Conservation (phyloP, 2,888 invertebrate species). For the Drepanosiphum platanoidis region DNA sequence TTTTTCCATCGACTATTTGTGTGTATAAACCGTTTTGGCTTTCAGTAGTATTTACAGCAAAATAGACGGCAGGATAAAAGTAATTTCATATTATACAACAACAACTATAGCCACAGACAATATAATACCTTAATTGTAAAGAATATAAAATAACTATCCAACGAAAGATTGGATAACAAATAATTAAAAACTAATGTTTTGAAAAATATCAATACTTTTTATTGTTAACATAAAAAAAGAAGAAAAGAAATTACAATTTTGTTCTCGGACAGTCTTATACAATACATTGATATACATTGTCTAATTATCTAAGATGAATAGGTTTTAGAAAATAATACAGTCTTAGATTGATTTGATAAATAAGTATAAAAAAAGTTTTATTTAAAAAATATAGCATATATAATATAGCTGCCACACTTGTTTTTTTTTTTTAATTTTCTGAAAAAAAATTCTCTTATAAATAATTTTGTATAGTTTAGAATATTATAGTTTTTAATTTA, state of each 20-base stretch:
- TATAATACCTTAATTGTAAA: no score
- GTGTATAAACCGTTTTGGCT: no score
- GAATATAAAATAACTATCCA: no score
- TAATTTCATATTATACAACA: no score
- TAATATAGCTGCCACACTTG: background rate
- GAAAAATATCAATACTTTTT: background rate
- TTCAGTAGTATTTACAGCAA: no score
- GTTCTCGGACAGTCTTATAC: constrained; percentile 43
- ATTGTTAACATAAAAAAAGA: constrained; percentile 9
- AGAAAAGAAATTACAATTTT: constrained; percentile 9
- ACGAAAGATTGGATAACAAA: background rate
- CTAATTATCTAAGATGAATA: background rate
- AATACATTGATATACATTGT: constrained; percentile 14
- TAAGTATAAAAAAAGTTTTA: background rate
- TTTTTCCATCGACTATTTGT: no score
- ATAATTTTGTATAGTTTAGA: background rate
- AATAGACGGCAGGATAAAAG: no score
- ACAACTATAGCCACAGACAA: no score
- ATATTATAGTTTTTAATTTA: background rate
- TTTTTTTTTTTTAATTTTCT: background rate
- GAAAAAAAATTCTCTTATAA: background rate
- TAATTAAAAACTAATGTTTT: background rate
- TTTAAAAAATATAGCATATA: background rate
- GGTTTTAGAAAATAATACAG: constrained; percentile 11
- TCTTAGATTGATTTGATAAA: constrained; percentile 31